Percentiles rank a stretch among this genome's conserved stretches.
These are phyloP conservation scores for Kryphioiulus occultus DNA, from an alignment of 2,888 invertebrate genomes.

Conservation along the genomic window DNA sequence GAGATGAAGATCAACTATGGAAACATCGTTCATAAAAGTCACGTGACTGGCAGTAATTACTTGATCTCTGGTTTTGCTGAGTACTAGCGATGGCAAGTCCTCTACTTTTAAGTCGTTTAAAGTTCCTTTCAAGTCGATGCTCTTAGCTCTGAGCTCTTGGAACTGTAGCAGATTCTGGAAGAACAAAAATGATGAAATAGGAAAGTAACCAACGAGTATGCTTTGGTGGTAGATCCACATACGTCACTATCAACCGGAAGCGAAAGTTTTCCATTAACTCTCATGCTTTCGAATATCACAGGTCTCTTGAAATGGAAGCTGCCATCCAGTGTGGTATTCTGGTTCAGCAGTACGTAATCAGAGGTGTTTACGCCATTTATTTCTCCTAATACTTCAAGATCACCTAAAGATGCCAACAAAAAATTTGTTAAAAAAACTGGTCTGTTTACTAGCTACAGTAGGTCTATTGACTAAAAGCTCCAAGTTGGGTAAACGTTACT, in stretches of 20 bases:
- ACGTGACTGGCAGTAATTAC: neutral
- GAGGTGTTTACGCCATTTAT: conserved; percentile 35
- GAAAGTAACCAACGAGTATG: neutral
- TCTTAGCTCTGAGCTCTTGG: neutral
- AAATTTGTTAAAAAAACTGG: neutral
- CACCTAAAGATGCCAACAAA: neutral
- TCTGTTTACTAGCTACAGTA: no score
- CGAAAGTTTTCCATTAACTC: neutral
- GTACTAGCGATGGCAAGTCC: neutral
- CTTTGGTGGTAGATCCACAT: neutral
- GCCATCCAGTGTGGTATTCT: neutral
- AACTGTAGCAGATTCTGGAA: neutral
- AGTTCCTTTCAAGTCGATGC: conserved; percentile 34
- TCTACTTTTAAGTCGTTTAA: conserved; percentile 29
- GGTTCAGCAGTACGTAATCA: conserved; percentile 14
- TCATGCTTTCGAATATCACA: neutral
- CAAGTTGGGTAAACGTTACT: no score
- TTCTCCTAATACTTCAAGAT: conserved; percentile 19
- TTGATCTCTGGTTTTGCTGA: conserved; percentile 41
- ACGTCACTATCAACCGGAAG: neutral
- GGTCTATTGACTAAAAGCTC: no score
- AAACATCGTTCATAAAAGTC: conserved; percentile 17
- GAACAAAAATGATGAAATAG: neutral
- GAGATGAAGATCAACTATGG: neutral
- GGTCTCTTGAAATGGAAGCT: conserved; percentile 30